Base-by-base conservation (phyloP, 2,113 vertebrate species). In the Himantopus leucocephalus region DNA sequence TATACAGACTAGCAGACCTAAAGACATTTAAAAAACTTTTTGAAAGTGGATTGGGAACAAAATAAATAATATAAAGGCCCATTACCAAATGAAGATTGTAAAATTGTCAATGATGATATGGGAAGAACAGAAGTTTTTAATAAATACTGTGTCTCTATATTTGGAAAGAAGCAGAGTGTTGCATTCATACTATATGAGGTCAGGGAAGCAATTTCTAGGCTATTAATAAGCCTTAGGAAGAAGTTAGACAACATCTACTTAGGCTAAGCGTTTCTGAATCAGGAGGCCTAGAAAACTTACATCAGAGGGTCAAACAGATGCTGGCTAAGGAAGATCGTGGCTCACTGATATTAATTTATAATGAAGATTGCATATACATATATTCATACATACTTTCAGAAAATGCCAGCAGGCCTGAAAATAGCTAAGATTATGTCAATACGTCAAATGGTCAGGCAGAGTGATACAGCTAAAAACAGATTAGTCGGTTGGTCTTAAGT, bases 101-200 rank as follows among this genome's bases (percentile, higher is more conserved):
- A 95, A 96, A 74, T 67, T 83, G 22, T 91, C 43, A 84, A 6
- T 77, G 64, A 80, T 52, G 59, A 45, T 59, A 88, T 1, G 8
- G 26, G 47, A 81, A 47, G 56, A 85, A 53, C 68, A 92, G 55
- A 91, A 86, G 76, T 67, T 97, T 92, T 89, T 74, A 91, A 89
- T 94, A 91, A 95, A 81, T 87, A 35, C 9, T 13, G 2, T 77
- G 37, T 71, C n/a, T 86, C 89, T 89, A 77, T 91, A 81, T 87
- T 94, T 95, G 86, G 89, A 77, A 91, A 87, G 73, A 84, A 77
- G 10, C 32, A 86, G 45, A 91, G 14, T 63, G 21, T 35, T 92
- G 27, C 52, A 75, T 60, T 91, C 72, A 78, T 86, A 94, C 89
- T 80, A 87, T 94, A 95, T 88, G 83, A 96, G 83, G 91, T 77